Evolutionary conservation across 1,140 invertebrate species (phyloP), one percentile per base, ranked within the genome.

Genomic region (Megathymus violae): DNA sequence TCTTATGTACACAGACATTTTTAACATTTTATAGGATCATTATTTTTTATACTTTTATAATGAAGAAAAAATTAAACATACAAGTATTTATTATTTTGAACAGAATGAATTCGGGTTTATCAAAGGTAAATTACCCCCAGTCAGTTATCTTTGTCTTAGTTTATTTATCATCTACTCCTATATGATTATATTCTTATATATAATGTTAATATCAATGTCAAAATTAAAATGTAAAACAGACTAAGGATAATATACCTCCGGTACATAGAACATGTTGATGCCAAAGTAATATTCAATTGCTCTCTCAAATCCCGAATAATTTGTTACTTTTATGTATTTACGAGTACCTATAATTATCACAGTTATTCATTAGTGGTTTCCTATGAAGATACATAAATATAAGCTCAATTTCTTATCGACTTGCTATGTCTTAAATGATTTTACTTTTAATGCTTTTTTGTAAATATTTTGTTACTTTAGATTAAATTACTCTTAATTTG

Each of bases 41-140:
- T 14, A 7, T 7, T 15, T 41, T 41, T 51, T 38, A 31, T 16
- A 44, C 1, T 15, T 17, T 17, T 43, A 58, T 31, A 13, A 22
- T 58, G 25, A 13, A n/a, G 14, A 16, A 54, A 15, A 27, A 47
- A 52, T 67, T 63, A 59, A 61, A 56, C 60, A 47, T 31, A 31
- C 64, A 47, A 67, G 40, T 77, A 78, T 72, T 74, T 78, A 78
- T 78, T 31, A 31, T 76, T 64, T 68, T 68, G 44, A 64, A 64
- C 64, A 56, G 52, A 47, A 10, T n/a, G 46, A 60, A 38, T 31
- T 60, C 40, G 19, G 9, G 4, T 7, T 7, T 3, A 1, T 9
- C 9, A 9, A 31, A 31, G 27, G 27, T 31, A 31, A 31, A 31
- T 31, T 31, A 31, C 9, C 27, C 27, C 9, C 4, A 31, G 27